Evolutionary conservation across 2,113 vertebrate genomes (phyloP), one percentile per base, ranked within the genome.

Genomic region (Thunnus maccoyii): DNA sequence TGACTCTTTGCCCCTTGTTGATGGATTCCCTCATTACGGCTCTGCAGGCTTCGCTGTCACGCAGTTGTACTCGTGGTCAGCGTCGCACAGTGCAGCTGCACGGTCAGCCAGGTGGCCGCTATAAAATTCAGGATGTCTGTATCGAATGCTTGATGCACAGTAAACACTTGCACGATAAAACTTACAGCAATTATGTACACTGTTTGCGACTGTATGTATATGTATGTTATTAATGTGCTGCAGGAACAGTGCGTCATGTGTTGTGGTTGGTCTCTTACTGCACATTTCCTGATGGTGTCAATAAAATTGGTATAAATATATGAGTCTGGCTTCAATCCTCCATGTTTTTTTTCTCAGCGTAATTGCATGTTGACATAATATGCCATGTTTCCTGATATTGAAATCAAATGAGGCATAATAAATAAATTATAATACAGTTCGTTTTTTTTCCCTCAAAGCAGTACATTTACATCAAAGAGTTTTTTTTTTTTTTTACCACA

Each of bases 11-110:
- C 36, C 70, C 72, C 32, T 69, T 90, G 89, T 90, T 93, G 89
- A 91, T 91, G 85, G 90, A 92, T 89, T 89, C 74, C 78, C 89
- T 85, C 83, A 86, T 90, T 91, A 91, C 0, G 3, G 69, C 91
- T 83, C 88, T 61, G 86, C 81, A 71, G 85, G 87, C 74, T 83
- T 66, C 20, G 8, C 62, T 73, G 84, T 81, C 85, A 86, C 6
- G 58, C 85, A 82, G 86, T 84, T 78, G 68, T 65, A 72, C 76
- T 85, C 71, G 15, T 58, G 80, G 78, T 55, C 78, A 74, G 68
- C 57, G 58, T 88, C 46, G 20, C 80, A 3, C 52, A 7, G 65
- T 50, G 74, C 88, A 93, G 92, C 91, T 92, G 93, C 90, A 58
- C 11, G 30, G 80, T 83, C 88, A 58, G 50, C 83, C 88, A 87